Base-by-base conservation (phyloP, 2,797 vertebrate species). In the Myotis vivesi region DNA sequence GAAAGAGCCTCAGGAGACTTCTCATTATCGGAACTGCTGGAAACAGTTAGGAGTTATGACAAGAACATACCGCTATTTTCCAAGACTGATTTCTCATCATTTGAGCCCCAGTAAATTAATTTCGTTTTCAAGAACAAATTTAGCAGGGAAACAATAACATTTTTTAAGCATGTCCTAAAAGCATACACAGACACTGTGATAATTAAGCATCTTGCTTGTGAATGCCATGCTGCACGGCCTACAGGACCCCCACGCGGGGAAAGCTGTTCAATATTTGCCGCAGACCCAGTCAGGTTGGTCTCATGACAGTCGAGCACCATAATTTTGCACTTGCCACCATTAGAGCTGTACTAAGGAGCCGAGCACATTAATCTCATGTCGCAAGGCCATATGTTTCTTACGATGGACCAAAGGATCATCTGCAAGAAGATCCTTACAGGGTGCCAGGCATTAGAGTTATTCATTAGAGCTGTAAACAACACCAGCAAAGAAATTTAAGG, bases 41-140 rank as follows among this genome's bases (percentile, higher is more conserved):
- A 57, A 87, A 85, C 22, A 69, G 25, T 49, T 87, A n/a, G 19
- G 71, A 90, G 33, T 53, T 55, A 77, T 73, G 30, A 72, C 69
- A 94, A 94, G 51, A 30, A 33, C 36, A 13, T 46, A 46, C 25
- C 25, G 88, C 59, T 68, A n/a, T 73, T 69, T 96, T 86, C 38
- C 25, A 79, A 96, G 53, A 80, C 33, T 15, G 51, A 87, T 83
- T 94, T 89, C 87, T 89, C 71, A 92, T 57, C 46, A 72, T 55
- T 53, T 75, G 30, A 85, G 30, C 19, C 9, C 15, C 22, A 64
- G 33, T 23, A 87, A 92, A 73, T 82, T 68, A 85, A 66, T 91
- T 80, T 76, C 51, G 8, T 53, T 59, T 92, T 59, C 38, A 94
- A 94, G 44, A 87, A 87, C 53, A 80, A 79, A 92, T 49, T 72